These are phyloP conservation scores for Crotalus viridis DNA, from an alignment of 2,113 vertebrate species.

Conservation along the genomic window DNA sequence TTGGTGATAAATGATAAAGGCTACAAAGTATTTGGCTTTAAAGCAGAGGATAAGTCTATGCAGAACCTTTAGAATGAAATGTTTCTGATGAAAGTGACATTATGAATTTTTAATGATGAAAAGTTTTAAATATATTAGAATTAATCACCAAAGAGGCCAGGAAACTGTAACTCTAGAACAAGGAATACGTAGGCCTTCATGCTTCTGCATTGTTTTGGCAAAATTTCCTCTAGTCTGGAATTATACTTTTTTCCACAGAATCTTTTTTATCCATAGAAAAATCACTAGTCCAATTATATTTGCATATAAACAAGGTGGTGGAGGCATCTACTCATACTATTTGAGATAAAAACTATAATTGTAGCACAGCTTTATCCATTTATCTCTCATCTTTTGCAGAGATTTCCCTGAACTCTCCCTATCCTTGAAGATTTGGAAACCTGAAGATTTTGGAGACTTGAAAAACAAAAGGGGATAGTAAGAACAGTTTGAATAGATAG, in stretches of 20 bases:
- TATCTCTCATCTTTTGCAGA: neutral
- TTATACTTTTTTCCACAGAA: neutral
- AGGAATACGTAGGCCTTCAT: neutral
- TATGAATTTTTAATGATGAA: neutral
- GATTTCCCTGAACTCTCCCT: neutral
- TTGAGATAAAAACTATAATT: neutral
- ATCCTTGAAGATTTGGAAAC: neutral
- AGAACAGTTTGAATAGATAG: neutral
- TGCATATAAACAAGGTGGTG: neutral
- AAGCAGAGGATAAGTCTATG: constrained; percentile 3
- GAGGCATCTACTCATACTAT: neutral
- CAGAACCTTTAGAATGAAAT: constrained; percentile 10
- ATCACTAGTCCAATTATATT: neutral
- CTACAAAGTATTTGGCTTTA: neutral
- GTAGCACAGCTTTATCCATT: neutral
- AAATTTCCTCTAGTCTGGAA: neutral
- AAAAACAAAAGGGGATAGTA: neutral
- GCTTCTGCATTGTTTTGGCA: neutral
- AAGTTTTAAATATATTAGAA: neutral
- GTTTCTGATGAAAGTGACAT: neutral
- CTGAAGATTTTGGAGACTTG: neutral
- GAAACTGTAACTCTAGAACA: neutral
- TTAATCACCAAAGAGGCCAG: neutral
- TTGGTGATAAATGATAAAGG: constrained; percentile 13
- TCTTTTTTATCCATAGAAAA: neutral